These are phyloP conservation scores for Drosophila insularis DNA, from an alignment of 1,140 invertebrate species.

Conservation along the genomic window DNA sequence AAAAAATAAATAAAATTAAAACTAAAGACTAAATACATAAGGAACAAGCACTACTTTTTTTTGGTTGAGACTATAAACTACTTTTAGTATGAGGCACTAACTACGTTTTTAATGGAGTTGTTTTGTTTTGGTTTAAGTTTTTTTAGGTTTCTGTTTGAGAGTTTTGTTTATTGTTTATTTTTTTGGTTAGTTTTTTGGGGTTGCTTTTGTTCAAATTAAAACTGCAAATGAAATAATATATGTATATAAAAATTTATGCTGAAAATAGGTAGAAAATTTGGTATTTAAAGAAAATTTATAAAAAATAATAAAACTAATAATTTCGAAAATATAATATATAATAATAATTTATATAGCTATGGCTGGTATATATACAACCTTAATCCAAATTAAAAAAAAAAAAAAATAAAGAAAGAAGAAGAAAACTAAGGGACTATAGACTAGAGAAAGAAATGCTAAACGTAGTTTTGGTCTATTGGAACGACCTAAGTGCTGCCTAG, in stretches of 20 bases:
- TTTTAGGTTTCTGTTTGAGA: conserved; percentile 22
- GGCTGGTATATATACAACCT: conserved; percentile 30
- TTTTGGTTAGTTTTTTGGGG: conserved; percentile 48
- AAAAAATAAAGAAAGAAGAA: neutral
- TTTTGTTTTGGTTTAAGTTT: conserved; percentile 34
- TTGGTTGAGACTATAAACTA: conserved; percentile 50
- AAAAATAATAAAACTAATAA: conserved; percentile 52
- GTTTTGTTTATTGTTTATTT: conserved; percentile 40
- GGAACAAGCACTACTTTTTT: conserved; percentile 59
- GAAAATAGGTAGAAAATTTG: conserved; percentile 80
- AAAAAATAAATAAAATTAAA: conserved; percentile 27
- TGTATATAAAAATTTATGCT: conserved; percentile 59
- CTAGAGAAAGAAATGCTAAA: neutral
- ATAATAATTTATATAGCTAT: conserved; percentile 22
- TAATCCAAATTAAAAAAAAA: conserved; percentile 42
- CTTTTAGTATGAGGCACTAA: conserved; percentile 68
- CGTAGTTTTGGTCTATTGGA: conserved; percentile 23
- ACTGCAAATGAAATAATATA: conserved; percentile 79
- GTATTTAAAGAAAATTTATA: conserved; percentile 66
- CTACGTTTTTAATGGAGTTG: conserved; percentile 67
- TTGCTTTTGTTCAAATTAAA: conserved; percentile 56
- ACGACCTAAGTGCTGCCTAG: conserved; percentile 39
- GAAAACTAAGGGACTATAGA: conserved; percentile 16
- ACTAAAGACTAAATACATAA: conserved; percentile 38
- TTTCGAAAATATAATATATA: conserved; percentile 20